phyloP scores from a whole-genome alignment of 2,888 invertebrate species.

The Drosophila paranaensis region DNA sequence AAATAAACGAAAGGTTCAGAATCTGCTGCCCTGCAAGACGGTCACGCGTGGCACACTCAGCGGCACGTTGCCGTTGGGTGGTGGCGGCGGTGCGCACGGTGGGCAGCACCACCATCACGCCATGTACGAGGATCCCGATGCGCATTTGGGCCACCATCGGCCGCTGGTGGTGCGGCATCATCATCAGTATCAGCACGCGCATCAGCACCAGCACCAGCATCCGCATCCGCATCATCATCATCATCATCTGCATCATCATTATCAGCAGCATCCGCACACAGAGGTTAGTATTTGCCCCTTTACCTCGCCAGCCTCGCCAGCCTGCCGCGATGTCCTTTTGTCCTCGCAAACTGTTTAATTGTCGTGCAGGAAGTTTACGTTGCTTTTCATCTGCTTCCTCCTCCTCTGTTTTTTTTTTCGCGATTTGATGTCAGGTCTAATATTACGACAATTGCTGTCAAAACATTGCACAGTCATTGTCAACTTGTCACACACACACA shows the following conservation, averaged over 20 bases:
- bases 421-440: slow-evolving; percentile 39
- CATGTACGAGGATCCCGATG: slow-evolving; percentile 90
- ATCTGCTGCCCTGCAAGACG: slow-evolving; percentile 92
- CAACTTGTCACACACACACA: slow-evolving; percentile 45
- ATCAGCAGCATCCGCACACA: slow-evolving; percentile 81
- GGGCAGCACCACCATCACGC: slow-evolving; percentile 83
- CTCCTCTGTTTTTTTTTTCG: not conserved
- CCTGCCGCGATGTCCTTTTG: not conserved
- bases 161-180: slow-evolving; percentile 86
- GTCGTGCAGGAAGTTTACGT: slow-evolving; percentile 40
- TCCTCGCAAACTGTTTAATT: slow-evolving; percentile 36
- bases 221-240: slow-evolving; percentile 73
- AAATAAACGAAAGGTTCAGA: slow-evolving; percentile 94
- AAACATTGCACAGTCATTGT: slow-evolving; percentile 74
- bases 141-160: slow-evolving; percentile 86
- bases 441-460: slow-evolving; percentile 79
- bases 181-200: slow-evolving; percentile 71
- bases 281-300: slow-evolving; percentile 79
- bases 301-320: no score
- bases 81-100: slow-evolving; percentile 86
- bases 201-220: slow-evolving; percentile 81
- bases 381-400: not conserved
- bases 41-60: slow-evolving; percentile 86
- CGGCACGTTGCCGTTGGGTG: slow-evolving; percentile 80
- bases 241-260: slow-evolving; percentile 60